Evolutionary conservation across 2,888 invertebrate species (phyloP).

Genomic region (Erebia ligea): DNA sequence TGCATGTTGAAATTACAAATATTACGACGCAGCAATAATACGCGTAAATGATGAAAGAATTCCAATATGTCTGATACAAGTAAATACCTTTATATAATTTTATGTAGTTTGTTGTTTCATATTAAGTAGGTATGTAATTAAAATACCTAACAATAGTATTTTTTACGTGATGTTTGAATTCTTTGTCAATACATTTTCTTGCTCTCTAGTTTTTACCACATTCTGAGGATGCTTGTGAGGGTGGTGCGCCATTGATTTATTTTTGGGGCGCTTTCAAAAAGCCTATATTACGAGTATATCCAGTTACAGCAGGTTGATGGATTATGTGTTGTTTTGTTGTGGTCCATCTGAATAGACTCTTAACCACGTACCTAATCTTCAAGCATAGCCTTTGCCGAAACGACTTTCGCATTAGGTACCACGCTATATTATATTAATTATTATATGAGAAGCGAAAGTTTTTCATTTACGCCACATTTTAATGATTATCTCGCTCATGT

Average conservation of each 20-base stretch:
- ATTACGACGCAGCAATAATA: slow-evolving; percentile 10
- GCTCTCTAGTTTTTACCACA: too few relatives aligned
- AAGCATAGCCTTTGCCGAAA: background rate
- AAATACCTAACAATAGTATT: too few relatives aligned
- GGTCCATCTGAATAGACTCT: too few relatives aligned
- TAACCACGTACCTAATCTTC: background rate
- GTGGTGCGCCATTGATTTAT: too few relatives aligned
- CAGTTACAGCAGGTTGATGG: too few relatives aligned
- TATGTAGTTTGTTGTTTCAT: background rate
- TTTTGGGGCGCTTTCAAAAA: too few relatives aligned
- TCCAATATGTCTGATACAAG: background rate
- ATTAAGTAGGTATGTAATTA: too few relatives aligned
- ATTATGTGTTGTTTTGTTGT: too few relatives aligned
- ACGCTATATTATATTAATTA: background rate
- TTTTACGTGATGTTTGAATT: too few relatives aligned
- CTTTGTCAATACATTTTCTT: too few relatives aligned
- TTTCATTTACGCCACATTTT: slow-evolving; percentile 17
- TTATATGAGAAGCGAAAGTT: slow-evolving; percentile 21
- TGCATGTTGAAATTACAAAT: slow-evolving; percentile 15
- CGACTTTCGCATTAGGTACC: background rate
- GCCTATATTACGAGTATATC: too few relatives aligned
- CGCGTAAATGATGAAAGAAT: background rate
- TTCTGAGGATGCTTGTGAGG: too few relatives aligned
- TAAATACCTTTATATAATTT: background rate
- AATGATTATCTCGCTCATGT: slow-evolving; percentile 15